phyloP scores from a whole-genome alignment of 2,797 vertebrate genomes.

The Squalus acanthias region DNA sequence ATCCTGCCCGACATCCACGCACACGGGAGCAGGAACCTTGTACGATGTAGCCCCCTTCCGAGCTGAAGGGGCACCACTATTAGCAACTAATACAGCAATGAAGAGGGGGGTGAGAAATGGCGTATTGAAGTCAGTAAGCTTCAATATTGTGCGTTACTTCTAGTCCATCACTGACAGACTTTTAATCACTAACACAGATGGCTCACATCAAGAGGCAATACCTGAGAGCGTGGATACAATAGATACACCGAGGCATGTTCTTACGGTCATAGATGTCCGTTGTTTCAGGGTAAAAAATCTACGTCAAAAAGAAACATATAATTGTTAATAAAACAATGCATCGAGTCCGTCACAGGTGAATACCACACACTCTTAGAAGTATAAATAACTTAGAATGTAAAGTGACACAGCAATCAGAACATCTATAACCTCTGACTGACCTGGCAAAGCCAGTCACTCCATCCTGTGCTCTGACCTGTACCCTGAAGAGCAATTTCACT shows the following conservation, averaged over 20 bases:
- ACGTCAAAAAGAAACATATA: background rate
- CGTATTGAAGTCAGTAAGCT: background rate
- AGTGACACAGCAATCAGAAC: background rate
- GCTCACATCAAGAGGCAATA: constrained; percentile 48
- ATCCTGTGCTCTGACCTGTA: background rate
- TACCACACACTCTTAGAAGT: background rate
- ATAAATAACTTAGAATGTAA: background rate
- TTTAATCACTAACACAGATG: background rate
- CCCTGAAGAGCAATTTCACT: background rate
- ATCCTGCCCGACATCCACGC: background rate
- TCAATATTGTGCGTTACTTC: too few species aligned
- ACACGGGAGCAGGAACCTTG: too few species aligned
- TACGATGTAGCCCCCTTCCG: too few species aligned
- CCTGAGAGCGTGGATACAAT: constrained; percentile 98
- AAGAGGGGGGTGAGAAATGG: background rate
- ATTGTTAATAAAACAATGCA: background rate
- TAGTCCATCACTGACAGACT: too few species aligned
- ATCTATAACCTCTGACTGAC: background rate
- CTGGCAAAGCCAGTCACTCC: background rate
- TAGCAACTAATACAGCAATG: background rate
- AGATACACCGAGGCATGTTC: constrained; percentile 98
- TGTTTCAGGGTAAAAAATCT: constrained; percentile 99
- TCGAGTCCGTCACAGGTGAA: background rate
- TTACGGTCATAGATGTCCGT: constrained; percentile 98
- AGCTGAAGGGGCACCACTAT: too few species aligned